Evolutionary conservation across 37 sponge, comb jelly and placozoan genomes (phyloP).

Genomic region (Mnemiopsis leidyi): DNA sequence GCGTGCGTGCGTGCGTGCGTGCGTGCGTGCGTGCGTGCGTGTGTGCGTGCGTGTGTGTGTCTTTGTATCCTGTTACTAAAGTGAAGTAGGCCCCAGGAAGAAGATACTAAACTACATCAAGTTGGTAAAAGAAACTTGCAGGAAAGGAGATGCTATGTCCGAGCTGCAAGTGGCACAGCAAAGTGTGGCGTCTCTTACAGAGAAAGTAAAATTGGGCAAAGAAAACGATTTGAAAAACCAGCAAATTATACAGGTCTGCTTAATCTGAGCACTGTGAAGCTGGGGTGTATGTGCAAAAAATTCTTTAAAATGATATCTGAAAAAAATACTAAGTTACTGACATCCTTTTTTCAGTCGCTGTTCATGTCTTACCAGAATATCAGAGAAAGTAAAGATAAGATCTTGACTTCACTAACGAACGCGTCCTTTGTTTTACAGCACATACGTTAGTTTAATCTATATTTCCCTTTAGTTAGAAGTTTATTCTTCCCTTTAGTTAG

Average conservation of each 20-base stretch:
- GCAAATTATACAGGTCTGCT: slow-evolving; percentile 14
- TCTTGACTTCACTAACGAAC: slow-evolving; percentile 7
- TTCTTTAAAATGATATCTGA: no score
- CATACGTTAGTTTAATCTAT: slow-evolving; percentile 7
- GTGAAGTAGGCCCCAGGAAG: slow-evolving; percentile 43
- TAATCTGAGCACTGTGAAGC: neutral
- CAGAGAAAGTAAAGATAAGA: neutral
- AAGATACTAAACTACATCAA: slow-evolving; percentile 63
- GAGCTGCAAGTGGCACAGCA: slow-evolving; percentile 42
- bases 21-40: no score
- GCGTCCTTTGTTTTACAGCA: neutral
- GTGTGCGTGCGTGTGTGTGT: no score
- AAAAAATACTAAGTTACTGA: no score
- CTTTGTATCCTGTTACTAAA: no score
- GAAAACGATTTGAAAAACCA: slow-evolving; percentile 14
- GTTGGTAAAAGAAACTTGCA: neutral
- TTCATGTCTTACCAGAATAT: slow-evolving; percentile 17
- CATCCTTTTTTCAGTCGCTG: slow-evolving; percentile 17
- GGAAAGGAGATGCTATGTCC: neutral
- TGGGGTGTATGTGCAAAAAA: no score
- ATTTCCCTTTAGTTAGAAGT: no score
- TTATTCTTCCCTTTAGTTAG: no score
- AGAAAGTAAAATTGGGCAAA: neutral
- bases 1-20: no score
- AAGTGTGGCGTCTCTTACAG: neutral